Evolutionary conservation across 2,888 invertebrate species (phyloP).

Genomic region (Aelia acuminata): DNA sequence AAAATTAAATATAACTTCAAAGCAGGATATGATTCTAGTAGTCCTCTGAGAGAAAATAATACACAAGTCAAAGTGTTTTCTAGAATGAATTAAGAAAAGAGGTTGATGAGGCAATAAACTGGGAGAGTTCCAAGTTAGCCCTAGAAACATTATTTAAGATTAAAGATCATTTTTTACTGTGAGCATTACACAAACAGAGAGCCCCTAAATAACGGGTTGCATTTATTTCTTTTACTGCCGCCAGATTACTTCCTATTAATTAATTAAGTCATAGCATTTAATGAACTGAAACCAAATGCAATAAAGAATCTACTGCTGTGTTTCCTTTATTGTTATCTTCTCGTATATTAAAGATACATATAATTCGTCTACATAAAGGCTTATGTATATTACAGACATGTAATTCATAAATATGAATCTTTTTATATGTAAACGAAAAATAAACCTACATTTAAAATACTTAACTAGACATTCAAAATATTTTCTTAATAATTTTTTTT

Average conservation of each 20-base stretch:
- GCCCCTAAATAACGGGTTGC: neutral
- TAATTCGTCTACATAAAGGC: no score
- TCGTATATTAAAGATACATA: no score
- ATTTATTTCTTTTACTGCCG: neutral
- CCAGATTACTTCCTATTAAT: neutral
- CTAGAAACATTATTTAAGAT: constrained; percentile 23
- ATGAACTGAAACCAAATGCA: neutral
- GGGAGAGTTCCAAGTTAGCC: constrained; percentile 2
- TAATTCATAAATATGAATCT: no score
- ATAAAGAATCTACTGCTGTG: neutral
- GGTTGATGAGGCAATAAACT: constrained; percentile 15
- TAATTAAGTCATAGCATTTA: neutral
- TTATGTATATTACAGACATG: no score
- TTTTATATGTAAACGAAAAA: no score
- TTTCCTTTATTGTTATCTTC: neutral
- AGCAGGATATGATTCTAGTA: neutral
- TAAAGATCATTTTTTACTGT: constrained; percentile 1
- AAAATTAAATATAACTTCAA: no score
- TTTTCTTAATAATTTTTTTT: no score
- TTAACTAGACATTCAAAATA: no score
- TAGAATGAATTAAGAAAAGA: neutral
- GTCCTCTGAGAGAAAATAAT: neutral
- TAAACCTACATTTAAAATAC: no score
- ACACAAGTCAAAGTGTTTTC: neutral
- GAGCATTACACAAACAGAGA: constrained; percentile 1